Evolutionary conservation across 2,888 invertebrate genomes (phyloP), one percentile per base, ranked within the genome.

Genomic region (Leptarthrus brevirostris): DNA sequence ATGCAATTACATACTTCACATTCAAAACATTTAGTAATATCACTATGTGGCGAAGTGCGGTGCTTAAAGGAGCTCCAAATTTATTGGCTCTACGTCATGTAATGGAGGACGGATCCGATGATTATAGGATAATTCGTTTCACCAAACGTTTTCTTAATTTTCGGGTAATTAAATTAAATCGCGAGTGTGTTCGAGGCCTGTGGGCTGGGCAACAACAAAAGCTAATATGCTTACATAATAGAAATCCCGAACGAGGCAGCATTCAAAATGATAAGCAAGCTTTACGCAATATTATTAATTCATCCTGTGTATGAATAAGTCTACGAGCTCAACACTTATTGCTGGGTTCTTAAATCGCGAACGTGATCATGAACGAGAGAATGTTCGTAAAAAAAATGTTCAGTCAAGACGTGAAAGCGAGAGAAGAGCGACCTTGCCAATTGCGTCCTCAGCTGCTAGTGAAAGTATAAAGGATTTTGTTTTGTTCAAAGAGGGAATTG

Each of bases 191-290:
- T n/a, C n/a, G 99, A 0, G 98, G 98, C 0, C 87, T 99, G 74
- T 99, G 99, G 99, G 97, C 99, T 0, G 98, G 99, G 0, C 99
- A 99, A 84, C 99, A 99, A 82, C 99, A 99, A 85, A 96, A 99
- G 84, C 87, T 99, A 36, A 95, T 98, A 26, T 99, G 97, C 83
- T 87, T 99, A 76, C 87, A 98, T 73, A 99, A 99, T 85, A 88
- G 98, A 47, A 98, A 99, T 87, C 98, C 98, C 0, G 99, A 99
- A 84, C 87, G 98, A n/a, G 98, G 99, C 20, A 97, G 97, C 81
- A 99, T 99, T 83, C 99, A 99, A 87, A 99, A 99, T 85, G 98
- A 98, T 8, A 97, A 98, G 83, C 97, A 97, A 87, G 96, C 96
- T 0, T 86, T 97, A 34, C 89, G 98, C 14, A 99, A 99, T 86